phyloP scores from a whole-genome alignment of 2,888 invertebrate species.

The Thumatha senex region DNA sequence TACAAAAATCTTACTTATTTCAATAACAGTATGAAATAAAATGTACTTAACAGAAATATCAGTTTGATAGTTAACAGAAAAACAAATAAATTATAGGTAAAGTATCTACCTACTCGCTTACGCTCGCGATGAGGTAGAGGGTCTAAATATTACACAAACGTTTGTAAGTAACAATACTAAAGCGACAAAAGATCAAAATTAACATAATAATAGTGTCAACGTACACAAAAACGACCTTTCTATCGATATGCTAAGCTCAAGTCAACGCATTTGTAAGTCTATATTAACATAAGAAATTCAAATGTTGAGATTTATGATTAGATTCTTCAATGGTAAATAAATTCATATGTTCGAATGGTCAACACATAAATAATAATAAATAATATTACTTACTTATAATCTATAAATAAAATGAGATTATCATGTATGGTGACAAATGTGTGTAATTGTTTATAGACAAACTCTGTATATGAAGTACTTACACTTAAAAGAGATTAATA shows the following conservation, averaged over 20 bases:
- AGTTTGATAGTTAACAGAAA: neutral
- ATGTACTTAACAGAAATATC: neutral
- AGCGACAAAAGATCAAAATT: conserved; percentile 16
- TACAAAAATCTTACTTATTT: neutral
- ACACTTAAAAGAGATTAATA: too few relatives aligned
- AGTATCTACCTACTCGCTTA: conserved; percentile 6
- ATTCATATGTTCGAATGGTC: neutral
- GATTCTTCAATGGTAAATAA: neutral
- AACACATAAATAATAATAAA: neutral
- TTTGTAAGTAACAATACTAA: conserved; percentile 37
- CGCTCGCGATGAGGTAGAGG: conserved; percentile 42
- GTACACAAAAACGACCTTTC: conserved; percentile 43
- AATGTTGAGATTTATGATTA: neutral
- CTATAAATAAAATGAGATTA: conserved; percentile 3
- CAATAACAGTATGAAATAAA: neutral
- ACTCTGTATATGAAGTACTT: too few relatives aligned
- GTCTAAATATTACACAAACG: neutral
- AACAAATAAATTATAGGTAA: neutral
- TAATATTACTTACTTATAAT: neutral
- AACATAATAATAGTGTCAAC: conserved; percentile 25
- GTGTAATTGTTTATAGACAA: neutral
- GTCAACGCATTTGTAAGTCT: neutral
- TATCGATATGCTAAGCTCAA: conserved; percentile 12
- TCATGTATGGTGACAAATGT: neutral
- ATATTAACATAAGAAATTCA: neutral